Base-by-base conservation (phyloP, 92 coral and sea anemone genomes). In the Epizoanthus fatuus region DNA sequence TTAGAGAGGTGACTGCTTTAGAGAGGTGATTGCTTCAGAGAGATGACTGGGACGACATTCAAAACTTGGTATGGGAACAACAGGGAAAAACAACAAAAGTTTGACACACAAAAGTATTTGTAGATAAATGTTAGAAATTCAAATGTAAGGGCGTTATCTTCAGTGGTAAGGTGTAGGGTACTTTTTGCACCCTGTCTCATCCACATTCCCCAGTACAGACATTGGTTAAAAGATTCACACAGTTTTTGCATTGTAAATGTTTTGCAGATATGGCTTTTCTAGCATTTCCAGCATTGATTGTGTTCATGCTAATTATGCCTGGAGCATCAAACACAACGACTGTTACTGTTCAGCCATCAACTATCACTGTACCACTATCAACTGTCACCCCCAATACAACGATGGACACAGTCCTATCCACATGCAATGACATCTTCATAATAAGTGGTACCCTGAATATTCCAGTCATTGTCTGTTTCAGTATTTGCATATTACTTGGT, bases 381-480 rank as follows among this genome's bases (percentile, higher is more conserved):
- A 77, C 82, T 44, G 55, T 6, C 16, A 44, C 82, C 22, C 58
- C 54, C 42, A 77, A 77, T 40, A 59, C 82, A 59, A 77, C 82
- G 15, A 29, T 77, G n/a, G 52, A 40, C 2, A 52, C 65, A 7
- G 45, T 77, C 53, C 13, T 77, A 11, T 39, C 45, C 25, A 39
- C 70, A 39, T 77, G 82, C 15, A 19, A 60, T 44, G 82, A 77
- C 58, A 77, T 77, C 45, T 77, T 60, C 22, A 60, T 77, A 58
- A 40, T 52, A 15, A 22, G 29, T 53, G 19, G 69, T 59, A 39
- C 70, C 62, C 69, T 38, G 11, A 65, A 77, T 52, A 44, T 77
- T 39, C 70, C 82, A 13, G 82, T 60, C 49, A 12, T 77, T 60
- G 40, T 42, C 11, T 77, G 82, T 44, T 77, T 77, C 38, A 59